phyloP scores from a whole-genome alignment of 35 echinoderm and acorn worm species.

The Stichopus chloronotus region DNA sequence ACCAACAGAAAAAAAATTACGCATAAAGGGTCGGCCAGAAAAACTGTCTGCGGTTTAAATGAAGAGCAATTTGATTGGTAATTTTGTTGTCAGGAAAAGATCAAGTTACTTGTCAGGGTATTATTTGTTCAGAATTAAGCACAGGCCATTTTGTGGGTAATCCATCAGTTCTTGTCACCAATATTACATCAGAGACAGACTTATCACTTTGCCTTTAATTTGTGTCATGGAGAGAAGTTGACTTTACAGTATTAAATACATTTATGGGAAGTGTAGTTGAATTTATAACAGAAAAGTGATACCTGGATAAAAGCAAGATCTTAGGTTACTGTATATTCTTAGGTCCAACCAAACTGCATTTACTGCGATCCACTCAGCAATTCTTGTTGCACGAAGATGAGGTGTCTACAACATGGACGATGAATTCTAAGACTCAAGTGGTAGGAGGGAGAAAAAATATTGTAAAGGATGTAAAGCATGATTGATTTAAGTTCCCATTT shows the following conservation, averaged over 20 bases:
- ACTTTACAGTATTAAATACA: background rate
- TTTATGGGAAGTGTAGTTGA: too few relatives aligned
- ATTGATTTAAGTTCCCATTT: too few relatives aligned
- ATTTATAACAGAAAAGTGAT: too few relatives aligned
- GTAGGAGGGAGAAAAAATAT: too few relatives aligned
- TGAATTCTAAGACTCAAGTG: too few relatives aligned
- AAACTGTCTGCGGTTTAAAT: background rate
- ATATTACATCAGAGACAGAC: background rate
- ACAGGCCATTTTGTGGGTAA: background rate
- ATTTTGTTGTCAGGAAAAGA: background rate
- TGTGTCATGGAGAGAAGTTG: background rate
- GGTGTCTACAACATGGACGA: too few relatives aligned
- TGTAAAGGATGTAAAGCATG: too few relatives aligned
- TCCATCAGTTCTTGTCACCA: background rate
- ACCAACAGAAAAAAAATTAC: background rate
- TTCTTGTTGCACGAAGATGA: too few relatives aligned
- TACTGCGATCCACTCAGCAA: too few relatives aligned
- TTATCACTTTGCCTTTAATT: background rate
- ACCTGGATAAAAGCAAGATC: too few relatives aligned
- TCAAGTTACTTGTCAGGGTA: background rate
- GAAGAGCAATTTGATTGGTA: background rate
- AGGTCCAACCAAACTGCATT: too few relatives aligned
- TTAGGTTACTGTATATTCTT: too few relatives aligned
- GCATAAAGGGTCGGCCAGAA: background rate
- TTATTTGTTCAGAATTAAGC: background rate